Evolutionary conservation across 2,797 vertebrate species (phyloP).

Genomic region (Urocyon cinereoargenteus): DNA sequence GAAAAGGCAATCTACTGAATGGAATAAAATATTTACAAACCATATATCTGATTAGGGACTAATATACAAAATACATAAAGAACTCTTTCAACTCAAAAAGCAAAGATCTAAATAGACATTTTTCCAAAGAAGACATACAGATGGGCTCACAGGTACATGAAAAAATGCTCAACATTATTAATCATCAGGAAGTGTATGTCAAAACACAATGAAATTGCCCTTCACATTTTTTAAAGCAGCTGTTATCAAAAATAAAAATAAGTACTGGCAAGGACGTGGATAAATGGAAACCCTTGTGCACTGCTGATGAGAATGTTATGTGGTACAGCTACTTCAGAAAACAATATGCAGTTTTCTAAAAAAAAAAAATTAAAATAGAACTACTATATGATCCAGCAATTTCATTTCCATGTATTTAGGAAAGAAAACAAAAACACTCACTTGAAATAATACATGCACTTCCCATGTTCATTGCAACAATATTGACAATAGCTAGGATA

Average conservation of each 20-base stretch:
- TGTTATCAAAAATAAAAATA: background rate
- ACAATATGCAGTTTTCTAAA: background rate
- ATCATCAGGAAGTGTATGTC: background rate
- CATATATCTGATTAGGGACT: background rate
- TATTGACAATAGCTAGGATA: background rate
- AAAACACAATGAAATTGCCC: background rate
- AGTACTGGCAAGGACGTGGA: background rate
- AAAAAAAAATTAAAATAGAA: background rate
- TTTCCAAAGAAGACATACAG: background rate
- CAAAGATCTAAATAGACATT: background rate
- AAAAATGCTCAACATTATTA: background rate
- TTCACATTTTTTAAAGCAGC: no score
- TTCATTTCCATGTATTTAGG: background rate
- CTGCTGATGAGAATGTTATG: background rate
- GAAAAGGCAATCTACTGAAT: background rate
- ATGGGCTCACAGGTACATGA: background rate
- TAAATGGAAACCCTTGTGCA: background rate
- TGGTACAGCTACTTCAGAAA: background rate
- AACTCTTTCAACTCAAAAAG: background rate
- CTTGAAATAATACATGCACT: background rate
- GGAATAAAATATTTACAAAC: background rate
- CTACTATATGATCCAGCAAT: background rate
- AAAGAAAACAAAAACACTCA: background rate
- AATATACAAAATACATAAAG: background rate
- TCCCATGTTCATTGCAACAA: background rate